phyloP scores from a whole-genome alignment of 2,797 vertebrate genomes.

The Hylomyscus alleni region DNA sequence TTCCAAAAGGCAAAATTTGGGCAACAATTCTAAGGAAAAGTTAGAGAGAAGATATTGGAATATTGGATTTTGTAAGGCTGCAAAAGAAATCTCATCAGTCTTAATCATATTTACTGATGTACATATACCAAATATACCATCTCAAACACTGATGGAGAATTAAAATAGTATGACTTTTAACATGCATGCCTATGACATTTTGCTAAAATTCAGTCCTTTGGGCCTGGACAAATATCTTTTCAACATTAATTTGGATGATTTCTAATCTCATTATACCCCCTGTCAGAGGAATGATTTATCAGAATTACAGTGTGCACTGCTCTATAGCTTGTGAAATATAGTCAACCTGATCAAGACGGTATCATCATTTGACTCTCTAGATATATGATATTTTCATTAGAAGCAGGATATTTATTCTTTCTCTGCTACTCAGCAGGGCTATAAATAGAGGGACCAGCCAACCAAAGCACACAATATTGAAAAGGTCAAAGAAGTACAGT shows the following conservation, averaged over 20 bases:
- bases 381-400: slow-evolving; percentile 88
- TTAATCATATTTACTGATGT: background rate
- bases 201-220: slow-evolving; percentile 82
- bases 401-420: slow-evolving; percentile 80
- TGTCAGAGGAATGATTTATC: slow-evolving; percentile 88
- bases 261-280: slow-evolving; percentile 89
- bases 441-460: slow-evolving; percentile 88
- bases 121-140: background rate
- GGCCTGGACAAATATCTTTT: slow-evolving; percentile 76
- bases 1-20: slow-evolving; percentile 35
- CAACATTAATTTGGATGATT: slow-evolving; percentile 86
- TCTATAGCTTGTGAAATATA: slow-evolving; percentile 83
- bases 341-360: slow-evolving; percentile 65
- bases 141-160: slow-evolving; percentile 1
- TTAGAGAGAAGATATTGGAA: background rate
- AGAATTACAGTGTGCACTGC: slow-evolving; percentile 81
- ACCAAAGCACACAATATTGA: slow-evolving; percentile 87
- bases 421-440: slow-evolving; percentile 74
- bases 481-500: slow-evolving; percentile 87
- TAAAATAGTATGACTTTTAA: slow-evolving; percentile 82
- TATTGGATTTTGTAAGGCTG: background rate
- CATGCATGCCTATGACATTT: slow-evolving; percentile 83
- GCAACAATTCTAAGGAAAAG: background rate
- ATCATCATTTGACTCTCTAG: slow-evolving; percentile 83
- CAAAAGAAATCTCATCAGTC: slow-evolving; percentile 23